Base-by-base conservation (phyloP, 2,888 invertebrate genomes). In the Mechanitis mazaeus region DNA sequence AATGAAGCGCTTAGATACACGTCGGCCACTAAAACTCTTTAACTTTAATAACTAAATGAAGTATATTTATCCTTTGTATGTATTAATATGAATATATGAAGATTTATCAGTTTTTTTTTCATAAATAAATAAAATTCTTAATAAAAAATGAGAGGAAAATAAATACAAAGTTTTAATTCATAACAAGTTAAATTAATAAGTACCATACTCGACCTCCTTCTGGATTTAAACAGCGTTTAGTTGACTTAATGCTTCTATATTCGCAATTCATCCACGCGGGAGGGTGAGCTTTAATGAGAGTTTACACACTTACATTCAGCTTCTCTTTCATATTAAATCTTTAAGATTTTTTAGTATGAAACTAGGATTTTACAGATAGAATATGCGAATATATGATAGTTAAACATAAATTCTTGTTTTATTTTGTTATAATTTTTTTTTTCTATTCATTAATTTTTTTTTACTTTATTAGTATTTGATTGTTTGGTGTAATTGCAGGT, bases 401-500 rank as follows among this genome's bases (percentile, higher is more conserved):
- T 42, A 2, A 7, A 9, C 9, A 42, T 42, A 9, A 1, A 3
- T 7, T 42, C 9, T 11, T 42, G 9, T 11, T 42, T 2, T 7
- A 3, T 7, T 9, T 7, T 9, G 6, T 9, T 9, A 42, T 2
- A 2, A 42, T 7, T 42, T 5, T 9, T 9, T 9, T 9, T 9
- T 7, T 42, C 11, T 9, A 9, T 42, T 5, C 35, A 5, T 3
- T 42, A 42, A 42, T 42, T 42, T 42, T 42, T 9, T 42, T 3
- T 42, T 6, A 9, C 42, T 9, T 42, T 42, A 42, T 42, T 42
- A 42, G 42, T 42, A 42, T 9, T 42, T 50, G 28, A 46, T 12
- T 11, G 12, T 20, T 46, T 46, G 6, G 47, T 28, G 3, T 47
- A 28, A 12, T 33, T 42, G 28, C 83, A 95, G 95, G 95, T 72